These are phyloP conservation scores for Philopedon plagiatum DNA, from an alignment of 2,888 invertebrate genomes.

Conservation along the genomic window DNA sequence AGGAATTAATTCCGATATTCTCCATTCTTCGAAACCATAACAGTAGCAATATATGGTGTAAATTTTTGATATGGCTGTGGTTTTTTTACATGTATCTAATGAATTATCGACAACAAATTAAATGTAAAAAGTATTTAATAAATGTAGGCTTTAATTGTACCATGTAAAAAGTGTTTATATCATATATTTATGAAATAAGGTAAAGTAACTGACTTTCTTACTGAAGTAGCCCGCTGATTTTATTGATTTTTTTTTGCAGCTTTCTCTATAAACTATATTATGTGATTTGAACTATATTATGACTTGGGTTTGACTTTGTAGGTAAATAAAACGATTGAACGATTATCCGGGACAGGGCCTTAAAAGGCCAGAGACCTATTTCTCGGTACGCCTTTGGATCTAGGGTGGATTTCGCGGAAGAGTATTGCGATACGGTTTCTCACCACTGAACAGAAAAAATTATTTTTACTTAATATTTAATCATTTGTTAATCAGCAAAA, in stretches of 20 bases:
- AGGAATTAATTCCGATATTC: neutral
- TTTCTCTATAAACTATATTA: neutral
- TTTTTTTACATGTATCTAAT: conserved; percentile 49
- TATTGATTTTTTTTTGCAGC: neutral
- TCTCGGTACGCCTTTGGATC: too few species aligned
- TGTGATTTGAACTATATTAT: neutral
- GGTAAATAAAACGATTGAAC: too few species aligned
- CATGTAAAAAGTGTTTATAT: conserved; percentile 25
- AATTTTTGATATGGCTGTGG: conserved; percentile 50
- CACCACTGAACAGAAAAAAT: too few species aligned
- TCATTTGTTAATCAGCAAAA: too few species aligned
- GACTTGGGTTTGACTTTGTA: too few species aligned
- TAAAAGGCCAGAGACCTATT: too few species aligned
- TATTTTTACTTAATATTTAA: too few species aligned
- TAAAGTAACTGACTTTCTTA: conserved; percentile 17
- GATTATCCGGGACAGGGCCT: too few species aligned
- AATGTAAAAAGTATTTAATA: conserved; percentile 32
- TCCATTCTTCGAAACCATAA: neutral
- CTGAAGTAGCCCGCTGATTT: too few species aligned
- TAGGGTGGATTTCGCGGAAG: too few species aligned
- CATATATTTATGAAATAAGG: conserved; percentile 10
- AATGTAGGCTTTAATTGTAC: conserved; percentile 46
- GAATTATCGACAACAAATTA: conserved; percentile 23
- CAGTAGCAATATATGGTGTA: conserved; percentile 21
- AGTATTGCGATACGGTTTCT: too few species aligned